These are phyloP conservation scores for Arenaria interpres DNA, from an alignment of 2,113 vertebrate genomes.

Conservation along the genomic window DNA sequence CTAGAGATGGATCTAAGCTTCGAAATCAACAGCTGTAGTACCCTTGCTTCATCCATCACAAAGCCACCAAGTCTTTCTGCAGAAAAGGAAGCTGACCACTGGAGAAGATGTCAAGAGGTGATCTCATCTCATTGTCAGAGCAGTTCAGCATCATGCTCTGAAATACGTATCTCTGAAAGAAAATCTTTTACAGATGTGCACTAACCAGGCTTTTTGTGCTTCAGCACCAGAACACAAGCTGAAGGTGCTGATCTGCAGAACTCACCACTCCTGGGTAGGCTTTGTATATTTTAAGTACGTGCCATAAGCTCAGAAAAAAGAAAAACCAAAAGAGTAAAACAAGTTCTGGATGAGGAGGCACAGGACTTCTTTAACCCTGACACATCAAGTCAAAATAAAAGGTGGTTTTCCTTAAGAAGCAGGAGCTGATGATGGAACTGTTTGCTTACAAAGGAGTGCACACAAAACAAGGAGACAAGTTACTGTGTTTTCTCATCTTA, in stretches of 20 bases:
- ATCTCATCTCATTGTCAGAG: not conserved
- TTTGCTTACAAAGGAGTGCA: not conserved
- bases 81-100: not conserved
- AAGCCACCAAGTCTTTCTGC: not conserved
- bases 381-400: not conserved
- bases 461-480: not conserved
- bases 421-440: not conserved
- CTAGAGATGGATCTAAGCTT: not conserved
- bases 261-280: not conserved
- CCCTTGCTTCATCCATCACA: not conserved
- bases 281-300: not conserved
- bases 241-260: not conserved
- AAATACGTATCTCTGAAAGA: not conserved
- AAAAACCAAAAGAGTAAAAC: not conserved
- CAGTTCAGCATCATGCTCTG: not conserved
- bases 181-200: not conserved
- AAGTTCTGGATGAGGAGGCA: not conserved
- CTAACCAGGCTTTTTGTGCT: not conserved
- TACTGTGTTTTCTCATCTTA: not conserved
- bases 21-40: not conserved
- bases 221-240: not conserved
- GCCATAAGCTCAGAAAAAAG: not conserved
- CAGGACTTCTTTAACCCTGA: not conserved
- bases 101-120: not conserved
- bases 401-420: not conserved